Base-by-base conservation (phyloP, 2,113 vertebrate genomes). In the Choloepus hoffmanni region DNA sequence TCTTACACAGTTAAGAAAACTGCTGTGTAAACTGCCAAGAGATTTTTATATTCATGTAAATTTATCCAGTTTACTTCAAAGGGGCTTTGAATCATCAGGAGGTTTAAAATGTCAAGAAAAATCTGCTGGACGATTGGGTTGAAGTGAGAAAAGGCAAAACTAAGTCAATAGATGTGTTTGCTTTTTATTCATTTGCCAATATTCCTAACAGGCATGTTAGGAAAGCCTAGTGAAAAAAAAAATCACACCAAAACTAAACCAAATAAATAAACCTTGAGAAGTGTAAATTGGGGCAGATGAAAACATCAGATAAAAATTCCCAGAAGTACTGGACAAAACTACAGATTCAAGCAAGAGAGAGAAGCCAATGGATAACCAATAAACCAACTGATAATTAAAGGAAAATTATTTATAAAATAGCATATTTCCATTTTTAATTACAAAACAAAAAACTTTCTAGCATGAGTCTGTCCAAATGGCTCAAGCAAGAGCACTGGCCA, bases 241-340 rank as follows among this genome's bases (percentile, higher is more conserved):
- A 81, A 70, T 53, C 65, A 70, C 68, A 82, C 33, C 79, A 95
- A 94, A 92, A 96, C 67, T 95, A n/a, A 92, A 55, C 88, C 81
- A 43, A 19, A 86, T 68, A 90, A 73, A 55, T 40, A 73, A 88
- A 24, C 21, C 74, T 77, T 85, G 72, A 76, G 50, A 96, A 93
- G 58, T 85, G 18, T 68, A 78, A 77, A 82, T 40, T 45, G 28
- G 14, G 95, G 24, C 6, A 73, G 14, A 83, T 53, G 10, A 93
- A 95, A 73, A 83, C 91, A 78, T 28, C 63, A 79, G 63, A 90
- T 40, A 70, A 74, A 94, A 90, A 82, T 48, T 72, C 28, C 48
- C 45, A 93, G 53, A 96, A 24, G 79, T n/a, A 58, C 10, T n/a
- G 48, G 14, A 82, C 24, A 94, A 87, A 70, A 50, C 33, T 90